Percentiles rank a stretch among this genome's conserved stretches.
Conservation (phyloP, 2,888 invertebrate genomes). For the Lutraria lutraria region DNA sequence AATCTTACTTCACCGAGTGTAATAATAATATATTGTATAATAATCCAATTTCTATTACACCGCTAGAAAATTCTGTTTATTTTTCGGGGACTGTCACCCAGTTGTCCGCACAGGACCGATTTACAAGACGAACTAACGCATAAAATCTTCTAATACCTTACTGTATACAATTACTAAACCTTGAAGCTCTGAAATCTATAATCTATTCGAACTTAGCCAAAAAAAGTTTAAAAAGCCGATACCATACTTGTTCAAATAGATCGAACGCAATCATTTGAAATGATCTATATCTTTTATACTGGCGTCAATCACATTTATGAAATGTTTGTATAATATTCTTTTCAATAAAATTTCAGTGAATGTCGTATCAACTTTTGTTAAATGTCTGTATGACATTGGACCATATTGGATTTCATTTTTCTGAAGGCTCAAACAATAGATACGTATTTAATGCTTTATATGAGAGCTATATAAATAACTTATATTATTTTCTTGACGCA, state of each 20-base stretch:
- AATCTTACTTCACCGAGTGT: background rate
- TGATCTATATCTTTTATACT: background rate
- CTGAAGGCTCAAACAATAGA: no score
- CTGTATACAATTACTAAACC: constrained; percentile 1
- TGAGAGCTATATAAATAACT: no score
- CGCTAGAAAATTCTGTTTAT: background rate
- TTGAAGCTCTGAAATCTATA: constrained; percentile 34
- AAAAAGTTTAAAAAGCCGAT: constrained; percentile 31
- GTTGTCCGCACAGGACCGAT: background rate
- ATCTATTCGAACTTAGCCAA: constrained; percentile 44
- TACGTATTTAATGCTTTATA: no score
- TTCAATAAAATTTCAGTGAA: no score
- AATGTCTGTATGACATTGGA: no score
- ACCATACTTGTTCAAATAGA: constrained; percentile 29
- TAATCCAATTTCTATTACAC: background rate
- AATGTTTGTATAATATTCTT: no score
- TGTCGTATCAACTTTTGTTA: no score
- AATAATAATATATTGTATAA: background rate
- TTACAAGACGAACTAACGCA: background rate
- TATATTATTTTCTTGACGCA: no score
- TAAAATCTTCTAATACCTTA: background rate
- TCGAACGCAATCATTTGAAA: background rate
- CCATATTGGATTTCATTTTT: no score
- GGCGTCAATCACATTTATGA: no score
- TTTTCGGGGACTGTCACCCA: background rate